Evolutionary conservation across 2,888 invertebrate species (phyloP).

Genomic region (Linnaemya vulpina): DNA sequence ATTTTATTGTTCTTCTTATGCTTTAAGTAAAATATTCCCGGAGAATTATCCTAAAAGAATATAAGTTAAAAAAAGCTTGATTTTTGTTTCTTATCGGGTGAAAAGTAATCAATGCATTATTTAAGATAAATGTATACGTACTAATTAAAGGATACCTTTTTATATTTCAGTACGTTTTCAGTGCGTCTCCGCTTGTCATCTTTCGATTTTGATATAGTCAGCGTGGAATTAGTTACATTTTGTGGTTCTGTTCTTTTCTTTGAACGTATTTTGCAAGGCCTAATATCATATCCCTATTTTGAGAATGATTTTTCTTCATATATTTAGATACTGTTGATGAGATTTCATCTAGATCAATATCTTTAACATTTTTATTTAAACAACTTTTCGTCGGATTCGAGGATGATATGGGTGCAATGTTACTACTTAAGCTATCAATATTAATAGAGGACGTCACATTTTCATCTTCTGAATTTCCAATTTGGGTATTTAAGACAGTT

Average conservation of each 20-base stretch:
- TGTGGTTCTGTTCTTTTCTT: neutral
- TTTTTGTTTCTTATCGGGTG: no score
- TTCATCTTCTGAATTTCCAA: neutral
- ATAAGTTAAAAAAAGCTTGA: neutral
- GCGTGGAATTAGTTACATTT: neutral
- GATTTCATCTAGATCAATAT: neutral
- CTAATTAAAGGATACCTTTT: neutral
- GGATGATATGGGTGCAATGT: neutral
- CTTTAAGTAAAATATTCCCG: neutral
- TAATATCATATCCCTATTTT: neutral
- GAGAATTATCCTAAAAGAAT: neutral
- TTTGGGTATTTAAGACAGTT: neutral
- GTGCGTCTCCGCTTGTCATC: neutral
- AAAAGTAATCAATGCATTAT: no score
- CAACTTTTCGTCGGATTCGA: neutral
- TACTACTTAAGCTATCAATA: neutral
- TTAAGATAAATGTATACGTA: neutral
- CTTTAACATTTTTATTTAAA: neutral
- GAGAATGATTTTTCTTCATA: neutral
- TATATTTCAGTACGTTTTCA: neutral
- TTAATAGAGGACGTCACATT: neutral
- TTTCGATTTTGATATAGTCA: neutral
- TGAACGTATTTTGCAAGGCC: neutral
- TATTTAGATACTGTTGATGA: neutral
- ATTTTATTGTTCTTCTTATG: neutral